Evolutionary conservation across 2,888 invertebrate genomes (phyloP), one percentile per base, ranked within the genome.

Genomic region (Auanema sp.): DNA sequence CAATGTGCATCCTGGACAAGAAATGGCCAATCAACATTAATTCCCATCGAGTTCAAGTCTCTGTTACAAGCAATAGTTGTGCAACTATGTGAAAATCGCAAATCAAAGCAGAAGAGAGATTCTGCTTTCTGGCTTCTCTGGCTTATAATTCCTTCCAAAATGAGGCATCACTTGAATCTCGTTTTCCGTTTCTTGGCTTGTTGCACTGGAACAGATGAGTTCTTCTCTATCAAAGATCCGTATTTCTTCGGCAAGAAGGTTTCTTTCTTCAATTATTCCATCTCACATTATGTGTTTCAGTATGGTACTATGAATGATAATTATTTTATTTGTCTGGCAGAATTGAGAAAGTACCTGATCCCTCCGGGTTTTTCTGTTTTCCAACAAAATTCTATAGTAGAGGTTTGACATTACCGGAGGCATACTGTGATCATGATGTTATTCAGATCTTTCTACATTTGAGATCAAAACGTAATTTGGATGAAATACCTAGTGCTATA

Each of bases 221-320:
- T 5, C 21, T 47, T 47, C 16, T 47, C 47, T 18, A 16, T 47
- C 47, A 47, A 47, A 47, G 21, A 47, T 10, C 16, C 16, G 5
- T 47, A 47, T 47, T 47, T 47, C 21, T 18, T 47, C 21, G 47
- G 47, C 5, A 16, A 16, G 10, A 47, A 47, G 47, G 47, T 47
- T 47, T 18, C 4, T 6, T 47, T 3, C 21, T 47, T n/a, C n/a
- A n/a, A n/a, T n/a, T n/a, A n/a, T n/a, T n/a, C n/a, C n/a, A n/a
- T n/a, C n/a, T 47, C 21, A 21, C 16, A 3, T 47, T 8, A 21
- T 18, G 3, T 47, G 16, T n/a, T n/a, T n/a, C 47, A 47, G 47
- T 47, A 47, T 21, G 16, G 21, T 3, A 47, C 4, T 47, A 5
- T 21, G 5, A 21, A 47, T 47, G 16, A 16, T 5, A 47, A 47